Conservation (phyloP, 2,113 vertebrate species). For the Charadrius vociferus region DNA sequence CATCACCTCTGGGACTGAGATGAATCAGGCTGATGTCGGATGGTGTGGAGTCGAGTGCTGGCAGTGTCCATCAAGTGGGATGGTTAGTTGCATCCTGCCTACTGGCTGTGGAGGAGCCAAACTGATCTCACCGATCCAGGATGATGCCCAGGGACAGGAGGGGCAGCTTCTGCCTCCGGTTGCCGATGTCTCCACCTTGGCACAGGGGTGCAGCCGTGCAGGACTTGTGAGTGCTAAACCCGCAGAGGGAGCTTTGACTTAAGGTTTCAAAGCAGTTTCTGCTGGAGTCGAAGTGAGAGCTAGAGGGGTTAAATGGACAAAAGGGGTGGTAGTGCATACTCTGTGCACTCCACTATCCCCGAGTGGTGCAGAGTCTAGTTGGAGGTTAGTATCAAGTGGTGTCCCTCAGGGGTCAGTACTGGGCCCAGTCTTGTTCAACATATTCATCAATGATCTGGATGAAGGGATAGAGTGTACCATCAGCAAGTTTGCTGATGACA, state of each 20-base stretch:
- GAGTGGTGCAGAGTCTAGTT: no score
- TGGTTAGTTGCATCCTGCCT: neutral
- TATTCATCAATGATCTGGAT: no score
- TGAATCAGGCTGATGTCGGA: neutral
- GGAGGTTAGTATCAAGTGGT: no score
- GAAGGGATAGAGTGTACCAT: no score
- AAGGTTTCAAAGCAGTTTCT: neutral
- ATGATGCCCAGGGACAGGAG: neutral
- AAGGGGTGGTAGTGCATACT: neutral
- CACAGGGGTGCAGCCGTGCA: neutral
- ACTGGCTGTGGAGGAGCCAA: neutral
- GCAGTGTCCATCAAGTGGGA: fast-evolving
- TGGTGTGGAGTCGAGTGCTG: fast-evolving
- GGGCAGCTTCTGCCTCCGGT: neutral
- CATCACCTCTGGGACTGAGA: neutral
- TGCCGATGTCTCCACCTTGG: neutral
- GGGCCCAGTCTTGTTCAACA: no score
- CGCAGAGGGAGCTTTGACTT: neutral
- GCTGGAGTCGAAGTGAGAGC: neutral
- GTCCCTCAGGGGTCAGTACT: no score
- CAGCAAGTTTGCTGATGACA: no score
- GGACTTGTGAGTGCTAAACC: neutral
- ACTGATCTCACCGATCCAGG: neutral
- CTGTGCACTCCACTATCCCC: fast-evolving
- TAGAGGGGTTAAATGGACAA: neutral